These are phyloP conservation scores for Planococcus citri DNA, from an alignment of 1,140 invertebrate genomes.

Conservation along the genomic window DNA sequence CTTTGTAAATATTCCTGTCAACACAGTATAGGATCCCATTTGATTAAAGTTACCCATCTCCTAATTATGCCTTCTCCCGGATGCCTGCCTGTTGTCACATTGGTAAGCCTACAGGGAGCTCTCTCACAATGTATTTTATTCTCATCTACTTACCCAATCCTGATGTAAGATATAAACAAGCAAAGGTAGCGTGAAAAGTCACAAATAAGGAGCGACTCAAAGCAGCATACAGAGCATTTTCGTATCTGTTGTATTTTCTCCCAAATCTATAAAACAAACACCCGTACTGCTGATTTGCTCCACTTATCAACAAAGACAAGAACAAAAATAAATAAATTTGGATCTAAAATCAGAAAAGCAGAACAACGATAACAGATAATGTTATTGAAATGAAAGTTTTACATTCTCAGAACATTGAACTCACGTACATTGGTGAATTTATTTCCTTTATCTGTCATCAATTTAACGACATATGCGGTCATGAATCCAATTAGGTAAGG, in stretches of 20 bases:
- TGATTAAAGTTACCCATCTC: too few species aligned
- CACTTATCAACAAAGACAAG: neutral
- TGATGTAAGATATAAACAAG: constrained; percentile 43
- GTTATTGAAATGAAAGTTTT: neutral
- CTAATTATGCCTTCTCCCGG: too few species aligned
- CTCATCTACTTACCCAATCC: constrained; percentile 25
- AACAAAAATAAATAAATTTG: neutral
- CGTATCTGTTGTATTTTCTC: constrained; percentile 28
- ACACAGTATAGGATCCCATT: too few species aligned
- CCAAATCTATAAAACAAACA: constrained; percentile 20
- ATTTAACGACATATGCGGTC: constrained; percentile 32
- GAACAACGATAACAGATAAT: too few species aligned
- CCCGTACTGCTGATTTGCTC: neutral
- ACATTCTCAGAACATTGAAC: too few species aligned
- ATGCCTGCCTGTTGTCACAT: too few species aligned
- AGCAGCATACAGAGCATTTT: constrained; percentile 46
- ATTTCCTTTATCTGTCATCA: constrained; percentile 26
- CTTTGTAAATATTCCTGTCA: too few species aligned
- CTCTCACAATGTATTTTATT: too few species aligned
- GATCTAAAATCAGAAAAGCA: neutral
- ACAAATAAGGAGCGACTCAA: constrained; percentile 48
- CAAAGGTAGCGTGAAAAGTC: constrained; percentile 47
- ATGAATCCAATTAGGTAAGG: constrained; percentile 37
- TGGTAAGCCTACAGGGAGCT: too few species aligned
- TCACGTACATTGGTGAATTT: constrained; percentile 29